Base-by-base conservation (phyloP, 2,113 vertebrate species). In the Hemicordylus capensis region DNA sequence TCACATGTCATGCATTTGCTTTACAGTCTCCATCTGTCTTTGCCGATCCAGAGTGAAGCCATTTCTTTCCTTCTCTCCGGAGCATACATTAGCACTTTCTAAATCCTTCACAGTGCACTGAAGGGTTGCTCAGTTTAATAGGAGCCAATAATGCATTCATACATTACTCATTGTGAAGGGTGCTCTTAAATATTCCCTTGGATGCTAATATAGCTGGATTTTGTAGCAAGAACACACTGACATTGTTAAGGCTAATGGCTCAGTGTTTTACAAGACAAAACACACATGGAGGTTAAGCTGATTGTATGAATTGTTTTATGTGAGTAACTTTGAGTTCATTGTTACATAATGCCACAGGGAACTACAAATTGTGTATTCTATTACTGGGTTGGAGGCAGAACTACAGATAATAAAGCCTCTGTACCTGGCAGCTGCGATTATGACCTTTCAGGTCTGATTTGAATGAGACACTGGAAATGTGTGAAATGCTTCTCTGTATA, bases 221-320 rank as follows among this genome's bases (percentile, higher is more conserved):
- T 85, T 87, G 54, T 91, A 84, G 81, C 76, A 80, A 93, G 70
- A 95, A 77, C 86, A 77, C 81, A 89, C 82, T 94, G 93, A 93
- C 89, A 90, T 94, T 96, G 91, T 91, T 94, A 93, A 95, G 95
- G 94, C 95, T 96, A 97, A 95, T 94, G 92, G 93, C 78, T 94
- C 79, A 1, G n/a, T 94, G 79, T 94, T 94, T 94, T 95, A 95
- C 88, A 93, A 93, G 90, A 85, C 90, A 92, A 93, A 95, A 93
- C 85, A 92, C 87, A 75, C 89, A 94, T 92, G 80, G 84, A 94
- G 87, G 90, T 95, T 93, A 93, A 90, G 75, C 93, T 93, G 93
- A 93, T 94, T 93, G 90, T 91, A 94, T 96, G 87, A 90, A 86
- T 92, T 86, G 2, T 95, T 96, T 96, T 94, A 94, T 82, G 61